Percentiles rank a stretch among this genome's conserved stretches.
These are phyloP conservation scores for Drosophila sulfurigaster DNA, from an alignment of 1,140 invertebrate species.

Conservation along the genomic window DNA sequence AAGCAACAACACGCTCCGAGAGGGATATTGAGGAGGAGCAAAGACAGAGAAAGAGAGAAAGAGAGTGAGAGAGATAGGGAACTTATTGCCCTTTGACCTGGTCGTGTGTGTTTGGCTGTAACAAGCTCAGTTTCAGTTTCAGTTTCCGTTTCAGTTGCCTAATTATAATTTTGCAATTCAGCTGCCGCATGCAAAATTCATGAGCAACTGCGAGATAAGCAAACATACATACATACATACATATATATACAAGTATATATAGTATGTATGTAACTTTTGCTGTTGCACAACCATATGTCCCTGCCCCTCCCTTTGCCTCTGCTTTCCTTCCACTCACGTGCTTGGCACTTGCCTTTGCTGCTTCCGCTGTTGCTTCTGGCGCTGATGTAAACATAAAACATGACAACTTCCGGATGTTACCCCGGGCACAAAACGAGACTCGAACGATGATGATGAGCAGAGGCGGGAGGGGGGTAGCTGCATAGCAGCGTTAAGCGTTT, in stretches of 20 bases:
- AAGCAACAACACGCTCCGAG: background rate
- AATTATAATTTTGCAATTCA: slow-evolving; percentile 82
- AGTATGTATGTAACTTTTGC: no score
- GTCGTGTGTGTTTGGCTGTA: slow-evolving; percentile 15
- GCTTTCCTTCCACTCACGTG: background rate
- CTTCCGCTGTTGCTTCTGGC: slow-evolving; percentile 28
- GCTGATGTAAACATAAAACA: slow-evolving; percentile 74
- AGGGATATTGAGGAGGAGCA: background rate
- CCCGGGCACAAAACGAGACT: background rate
- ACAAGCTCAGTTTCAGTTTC: slow-evolving; percentile 34
- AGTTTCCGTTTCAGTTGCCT: slow-evolving; percentile 57
- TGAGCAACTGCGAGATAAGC: slow-evolving; percentile 21
- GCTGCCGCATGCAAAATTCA: slow-evolving; percentile 80
- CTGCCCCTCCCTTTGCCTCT: background rate
- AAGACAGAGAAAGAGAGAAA: background rate
- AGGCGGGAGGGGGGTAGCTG: background rate
- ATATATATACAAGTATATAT: no score
- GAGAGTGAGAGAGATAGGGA: background rate
- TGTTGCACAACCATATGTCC: slow-evolving; percentile 28
- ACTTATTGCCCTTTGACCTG: slow-evolving; percentile 37
- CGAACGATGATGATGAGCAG: no score
- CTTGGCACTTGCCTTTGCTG: slow-evolving; percentile 19
- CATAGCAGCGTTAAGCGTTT: slow-evolving; percentile 65
- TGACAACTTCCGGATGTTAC: slow-evolving; percentile 65
- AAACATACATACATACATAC: no score